phyloP scores from a whole-genome alignment of 1,140 invertebrate genomes.

The Drosophila murphyi region DNA sequence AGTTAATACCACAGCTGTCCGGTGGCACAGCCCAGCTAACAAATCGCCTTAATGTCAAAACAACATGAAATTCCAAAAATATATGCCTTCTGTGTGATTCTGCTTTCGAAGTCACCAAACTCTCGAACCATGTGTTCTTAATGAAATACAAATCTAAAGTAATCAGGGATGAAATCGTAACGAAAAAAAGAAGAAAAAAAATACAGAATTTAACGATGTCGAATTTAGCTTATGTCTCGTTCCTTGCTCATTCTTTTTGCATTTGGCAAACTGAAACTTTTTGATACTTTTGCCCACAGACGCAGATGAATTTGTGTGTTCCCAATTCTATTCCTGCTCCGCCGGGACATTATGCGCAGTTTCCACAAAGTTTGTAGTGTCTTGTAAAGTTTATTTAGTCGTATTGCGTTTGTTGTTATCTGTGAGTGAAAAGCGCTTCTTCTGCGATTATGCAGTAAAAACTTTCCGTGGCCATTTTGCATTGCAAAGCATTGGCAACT shows the following conservation, averaged over 20 bases:
- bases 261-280: constrained; percentile 74
- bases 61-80: not conserved
- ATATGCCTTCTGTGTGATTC: not conserved
- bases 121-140: constrained; percentile 60
- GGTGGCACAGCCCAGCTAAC: not conserved
- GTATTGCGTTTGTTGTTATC: constrained; percentile 56
- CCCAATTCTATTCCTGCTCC: constrained; percentile 20
- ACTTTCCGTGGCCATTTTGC: constrained; percentile 73
- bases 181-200: constrained; percentile 58
- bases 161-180: constrained; percentile 58
- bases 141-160: constrained; percentile 77
- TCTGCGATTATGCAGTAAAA: constrained; percentile 82
- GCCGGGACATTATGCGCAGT: constrained; percentile 70
- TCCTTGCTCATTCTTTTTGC: constrained; percentile 63
- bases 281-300: constrained; percentile 65
- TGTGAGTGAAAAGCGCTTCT: constrained; percentile 68
- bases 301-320: constrained; percentile 77
- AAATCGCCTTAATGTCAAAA: constrained; percentile 3
- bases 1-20: not conserved
- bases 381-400: constrained; percentile 33
- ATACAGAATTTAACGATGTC: constrained; percentile 63
- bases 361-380: constrained; percentile 62
- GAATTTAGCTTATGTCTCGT: constrained; percentile 1
- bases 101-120: constrained; percentile 35
- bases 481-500: constrained; percentile 76